Conservation (phyloP, 2,113 vertebrate species). For the Apteryx owenii region DNA sequence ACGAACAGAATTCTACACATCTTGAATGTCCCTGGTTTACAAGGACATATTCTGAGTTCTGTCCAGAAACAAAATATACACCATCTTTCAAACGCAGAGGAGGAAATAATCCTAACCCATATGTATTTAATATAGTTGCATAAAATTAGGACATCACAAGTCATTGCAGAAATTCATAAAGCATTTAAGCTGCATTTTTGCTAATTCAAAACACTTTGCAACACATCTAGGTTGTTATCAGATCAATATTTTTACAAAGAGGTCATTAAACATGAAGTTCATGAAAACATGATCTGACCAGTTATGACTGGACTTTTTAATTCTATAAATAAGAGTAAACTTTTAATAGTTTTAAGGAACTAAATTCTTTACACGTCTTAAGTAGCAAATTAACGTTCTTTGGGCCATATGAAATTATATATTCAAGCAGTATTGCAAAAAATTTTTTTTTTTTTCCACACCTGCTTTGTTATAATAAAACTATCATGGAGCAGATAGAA, state of each 20-base stretch:
- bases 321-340: background rate
- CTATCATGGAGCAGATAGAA: background rate
- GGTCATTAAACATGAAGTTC: background rate
- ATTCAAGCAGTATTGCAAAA: background rate
- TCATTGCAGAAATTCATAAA: background rate
- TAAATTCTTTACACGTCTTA: background rate
- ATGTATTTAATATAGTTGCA: background rate
- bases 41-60: background rate
- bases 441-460: background rate
- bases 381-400: background rate
- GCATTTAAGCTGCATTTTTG: background rate
- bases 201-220: background rate
- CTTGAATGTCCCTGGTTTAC: background rate
- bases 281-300: background rate
- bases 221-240: background rate
- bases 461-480: background rate
- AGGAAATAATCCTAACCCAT: background rate
- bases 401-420: background rate
- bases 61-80: background rate
- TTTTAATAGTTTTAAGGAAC: background rate
- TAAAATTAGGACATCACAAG: background rate
- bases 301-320: background rate
- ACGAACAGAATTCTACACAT: background rate
- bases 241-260: background rate
- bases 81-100: background rate